Base-by-base conservation (phyloP, 2,888 invertebrate genomes). In the Chymomyza procnemis region DNA sequence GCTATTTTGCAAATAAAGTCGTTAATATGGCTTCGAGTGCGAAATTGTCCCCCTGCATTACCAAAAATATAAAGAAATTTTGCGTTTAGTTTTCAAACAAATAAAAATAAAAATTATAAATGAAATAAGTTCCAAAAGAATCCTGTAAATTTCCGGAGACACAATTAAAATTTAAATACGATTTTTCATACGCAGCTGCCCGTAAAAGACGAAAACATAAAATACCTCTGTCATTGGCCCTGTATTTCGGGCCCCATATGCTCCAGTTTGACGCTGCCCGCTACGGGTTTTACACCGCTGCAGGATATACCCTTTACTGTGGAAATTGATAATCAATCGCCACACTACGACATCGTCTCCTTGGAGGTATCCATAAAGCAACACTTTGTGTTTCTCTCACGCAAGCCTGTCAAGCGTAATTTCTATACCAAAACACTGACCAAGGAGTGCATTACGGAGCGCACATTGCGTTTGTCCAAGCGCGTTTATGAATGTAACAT, bases 251-350 rank as follows among this genome's bases (percentile, higher is more conserved):
- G 89, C 1, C 89, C 89, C 26, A 80, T 89, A n/a, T 73, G 74
- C 63, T 79, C 81, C 16, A 85, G 75, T 4, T 46, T 89, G 64
- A 68, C 84, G 8, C 48, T 95, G n/a, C 94, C 95, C 0, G 94
- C 94, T 46, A 92, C 93, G 1, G 96, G 95, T 3, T 95, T 94
- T 88, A 94, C 94, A 54, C 93, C 95, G 0, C 94, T 95, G 0
- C 95, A 96, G 90, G 91, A 92, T 55, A 93, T 96, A 73, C 93
- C 94, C 0, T 90, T 95, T 16, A 92, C 92, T 56, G 91, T 95
- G 14, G 94, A 95, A 85, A 91, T 95, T 54, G 95, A 95, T 78
- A 96, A 96, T 90, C 89, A 89, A 59, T 89, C 89, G 56, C 89
- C 89, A 4, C 89, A 89, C 64, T 89, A 89, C 59, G 89, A 89